These are phyloP conservation scores for Zaprionus inermis DNA, from an alignment of 1,140 invertebrate genomes.

Conservation along the genomic window DNA sequence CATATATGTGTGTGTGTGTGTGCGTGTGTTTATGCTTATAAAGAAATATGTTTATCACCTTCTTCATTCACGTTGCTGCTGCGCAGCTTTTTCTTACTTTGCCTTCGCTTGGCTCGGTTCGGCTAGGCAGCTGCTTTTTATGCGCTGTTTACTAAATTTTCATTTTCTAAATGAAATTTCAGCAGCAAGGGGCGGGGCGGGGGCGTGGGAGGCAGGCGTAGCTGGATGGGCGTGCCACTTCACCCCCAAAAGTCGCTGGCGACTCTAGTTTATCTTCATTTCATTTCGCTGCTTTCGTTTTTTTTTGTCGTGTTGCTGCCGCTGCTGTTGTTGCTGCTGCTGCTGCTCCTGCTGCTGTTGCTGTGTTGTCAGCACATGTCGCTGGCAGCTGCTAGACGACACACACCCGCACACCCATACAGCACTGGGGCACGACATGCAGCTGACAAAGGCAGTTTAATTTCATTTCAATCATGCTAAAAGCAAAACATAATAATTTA, in stretches of 20 bases:
- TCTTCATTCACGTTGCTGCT: conserved; percentile 7
- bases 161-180: conserved; percentile 79
- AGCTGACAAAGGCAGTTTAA: conserved; percentile 70
- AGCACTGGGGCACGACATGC: not conserved
- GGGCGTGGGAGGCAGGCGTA: not conserved
- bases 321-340: conserved; percentile 19
- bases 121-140: conserved; percentile 43
- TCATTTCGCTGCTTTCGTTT: conserved; percentile 11
- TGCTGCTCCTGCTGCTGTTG: conserved; percentile 38
- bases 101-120: not conserved
- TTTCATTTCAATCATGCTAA: conserved; percentile 82
- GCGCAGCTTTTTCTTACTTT: conserved; percentile 6
- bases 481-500: conserved; percentile 82
- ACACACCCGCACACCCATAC: conserved; percentile 32
- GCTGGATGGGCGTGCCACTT: conserved; percentile 30
- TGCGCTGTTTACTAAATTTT: conserved; percentile 71
- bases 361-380: conserved; percentile 71
- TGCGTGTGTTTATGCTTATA: conserved; percentile 24
- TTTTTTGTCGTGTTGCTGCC: conserved; percentile 35
- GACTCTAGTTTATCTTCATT: conserved; percentile 71
- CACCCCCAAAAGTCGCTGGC: conserved; percentile 21
- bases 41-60: conserved; percentile 66
- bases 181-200: conserved; percentile 2
- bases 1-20: conserved; percentile 1
- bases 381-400: conserved; percentile 69